Evolutionary conservation across 1,140 invertebrate species (phyloP), one percentile per base, ranked within the genome.

Genomic region (Amphibalanus amphitrite): DNA sequence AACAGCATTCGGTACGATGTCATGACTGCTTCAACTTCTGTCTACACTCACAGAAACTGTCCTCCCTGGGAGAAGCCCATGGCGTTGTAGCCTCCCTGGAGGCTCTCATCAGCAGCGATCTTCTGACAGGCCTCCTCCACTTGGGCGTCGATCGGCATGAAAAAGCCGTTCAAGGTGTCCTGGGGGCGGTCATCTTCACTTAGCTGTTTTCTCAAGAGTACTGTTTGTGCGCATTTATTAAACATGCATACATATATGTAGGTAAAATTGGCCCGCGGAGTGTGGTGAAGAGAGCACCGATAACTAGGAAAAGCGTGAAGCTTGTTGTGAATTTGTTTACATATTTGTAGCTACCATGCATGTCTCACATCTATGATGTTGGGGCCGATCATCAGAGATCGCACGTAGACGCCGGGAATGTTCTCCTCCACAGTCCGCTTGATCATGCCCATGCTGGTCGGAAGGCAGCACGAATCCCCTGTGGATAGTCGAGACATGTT

Each of bases 11-110:
- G 33, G 4, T 15, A 38, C 15, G 33, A 15, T 15, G 33, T 38
- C 15, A 15, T 38, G 15, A 6, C 33, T 15, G 33, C 33, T 15
- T n/a, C n/a, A n/a, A n/a, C n/a, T n/a, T n/a, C n/a, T n/a, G n/a
- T n/a, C n/a, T n/a, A n/a, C 76, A 84, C 86, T 88, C 86, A 95
- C 91, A 98, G 80, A 82, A 99, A 99, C 81, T 98, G 95, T 70
- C 87, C 89, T 70, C 97, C 97, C 84, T 99, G 97, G 20, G 95
- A 98, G 78, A 99, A 98, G 30, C 97, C 97, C 77, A 99, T 88
- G 0, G 93, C 92, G 83, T 99, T 91, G 79, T 93, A 99, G 23
- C 97, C 97, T 79, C 88, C 79, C 75, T 83, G 77, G 6, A 99
- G 81, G 29, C 85, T 83, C 13, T 84, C 76, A 80, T 98, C 92